Percentiles rank a stretch among this genome's conserved stretches.
Evolutionary conservation across 2,888 invertebrate genomes (phyloP).

Genomic region (Cartodere bifasciata): DNA sequence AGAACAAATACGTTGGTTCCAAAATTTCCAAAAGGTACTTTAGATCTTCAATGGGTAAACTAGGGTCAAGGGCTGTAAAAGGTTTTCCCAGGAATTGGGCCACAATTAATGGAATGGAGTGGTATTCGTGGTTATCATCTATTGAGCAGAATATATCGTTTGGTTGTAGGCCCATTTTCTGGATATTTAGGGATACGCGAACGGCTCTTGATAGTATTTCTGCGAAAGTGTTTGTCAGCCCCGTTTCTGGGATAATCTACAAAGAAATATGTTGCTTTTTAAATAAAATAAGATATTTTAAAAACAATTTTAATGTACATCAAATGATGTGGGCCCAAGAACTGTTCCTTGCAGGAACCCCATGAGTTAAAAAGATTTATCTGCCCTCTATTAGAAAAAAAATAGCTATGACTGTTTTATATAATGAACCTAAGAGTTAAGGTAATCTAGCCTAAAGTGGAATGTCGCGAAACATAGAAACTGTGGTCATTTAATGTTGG

Average conservation of each 20-base stretch:
- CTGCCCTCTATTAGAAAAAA: too few relatives aligned
- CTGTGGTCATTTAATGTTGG: too few relatives aligned
- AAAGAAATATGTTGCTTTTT: conserved; percentile 8
- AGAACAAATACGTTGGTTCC: conserved; percentile 19
- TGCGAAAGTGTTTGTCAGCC: conserved; percentile 33
- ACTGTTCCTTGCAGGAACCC: too few relatives aligned
- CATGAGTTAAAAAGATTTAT: too few relatives aligned
- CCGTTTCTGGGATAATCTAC: conserved; percentile 27
- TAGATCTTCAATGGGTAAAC: conserved; percentile 20
- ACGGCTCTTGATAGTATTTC: conserved; percentile 33
- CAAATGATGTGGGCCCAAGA: too few relatives aligned
- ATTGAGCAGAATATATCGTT: conserved; percentile 38
- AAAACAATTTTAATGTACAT: not conserved
- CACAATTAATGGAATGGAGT: conserved; percentile 36
- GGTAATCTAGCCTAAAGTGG: too few relatives aligned
- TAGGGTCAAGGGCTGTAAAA: conserved; percentile 25
- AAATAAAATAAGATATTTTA: not conserved
- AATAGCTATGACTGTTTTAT: too few relatives aligned
- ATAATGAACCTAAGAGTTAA: too few relatives aligned
- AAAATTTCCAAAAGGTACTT: conserved; percentile 21
- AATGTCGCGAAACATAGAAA: too few relatives aligned
- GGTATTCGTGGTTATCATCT: conserved; percentile 35
- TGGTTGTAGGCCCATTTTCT: conserved; percentile 27
- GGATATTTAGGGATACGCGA: conserved; percentile 34
- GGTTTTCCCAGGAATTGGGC: conserved; percentile 34